Conservation (phyloP, 2,888 invertebrate species). For the Xanthia togata region DNA sequence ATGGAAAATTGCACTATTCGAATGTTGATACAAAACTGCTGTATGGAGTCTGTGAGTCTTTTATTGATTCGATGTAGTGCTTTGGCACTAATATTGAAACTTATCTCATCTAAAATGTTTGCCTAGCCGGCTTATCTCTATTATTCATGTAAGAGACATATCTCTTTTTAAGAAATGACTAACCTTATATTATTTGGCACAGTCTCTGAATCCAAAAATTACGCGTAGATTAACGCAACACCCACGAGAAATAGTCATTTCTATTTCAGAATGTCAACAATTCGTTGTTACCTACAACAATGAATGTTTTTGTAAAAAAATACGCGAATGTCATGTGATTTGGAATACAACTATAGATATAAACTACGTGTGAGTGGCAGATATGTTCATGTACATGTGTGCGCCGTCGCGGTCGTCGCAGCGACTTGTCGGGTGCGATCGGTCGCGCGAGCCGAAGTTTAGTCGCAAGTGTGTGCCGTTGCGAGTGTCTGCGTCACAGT, state of each 20-base stretch:
- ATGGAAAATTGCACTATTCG: slow-evolving; percentile 58
- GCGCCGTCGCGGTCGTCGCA: slow-evolving; percentile 82
- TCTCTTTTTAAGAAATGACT: slow-evolving; percentile 24
- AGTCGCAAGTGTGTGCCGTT: slow-evolving; percentile 83
- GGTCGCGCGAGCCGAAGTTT: slow-evolving; percentile 80
- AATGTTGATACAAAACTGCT: slow-evolving; percentile 18
- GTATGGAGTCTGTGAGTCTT: not conserved
- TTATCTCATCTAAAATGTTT: slow-evolving; percentile 14
- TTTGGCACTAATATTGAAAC: slow-evolving; percentile 37
- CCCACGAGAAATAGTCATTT: slow-evolving; percentile 51
- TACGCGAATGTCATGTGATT: slow-evolving; percentile 41
- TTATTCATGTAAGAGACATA: slow-evolving; percentile 1
- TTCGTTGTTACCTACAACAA: slow-evolving; percentile 47
- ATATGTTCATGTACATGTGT: slow-evolving; percentile 89
- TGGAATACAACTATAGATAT: slow-evolving; percentile 42
- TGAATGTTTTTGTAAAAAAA: slow-evolving; percentile 34
- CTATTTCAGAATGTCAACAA: slow-evolving; percentile 63
- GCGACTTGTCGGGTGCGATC: slow-evolving; percentile 66
- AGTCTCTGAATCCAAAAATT: slow-evolving; percentile 47
- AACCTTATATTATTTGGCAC: slow-evolving; percentile 63
- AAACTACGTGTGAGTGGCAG: slow-evolving; percentile 83
- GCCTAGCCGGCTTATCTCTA: slow-evolving; percentile 4
- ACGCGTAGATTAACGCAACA: slow-evolving; percentile 49
- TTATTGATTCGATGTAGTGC: slow-evolving; percentile 33
- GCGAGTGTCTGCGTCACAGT: slow-evolving; percentile 76